phyloP scores from a whole-genome alignment of 2,113 vertebrate species.

The Eurypyga helias region DNA sequence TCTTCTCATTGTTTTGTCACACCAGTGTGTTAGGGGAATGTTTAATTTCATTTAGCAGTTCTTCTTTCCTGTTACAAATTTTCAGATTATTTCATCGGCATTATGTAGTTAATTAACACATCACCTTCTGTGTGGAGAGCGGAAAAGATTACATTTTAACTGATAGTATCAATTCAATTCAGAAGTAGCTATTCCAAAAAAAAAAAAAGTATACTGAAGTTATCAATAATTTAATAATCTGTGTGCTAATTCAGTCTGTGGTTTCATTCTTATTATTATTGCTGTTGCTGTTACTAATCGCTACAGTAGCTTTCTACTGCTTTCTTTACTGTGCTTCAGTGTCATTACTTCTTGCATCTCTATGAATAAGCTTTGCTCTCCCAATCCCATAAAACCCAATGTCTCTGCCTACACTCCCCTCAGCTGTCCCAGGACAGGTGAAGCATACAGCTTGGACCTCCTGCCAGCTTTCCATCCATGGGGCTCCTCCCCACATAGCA shows the following conservation, averaged over 20 bases:
- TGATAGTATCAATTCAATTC: not conserved
- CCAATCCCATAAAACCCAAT: not conserved
- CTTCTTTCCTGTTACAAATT: not conserved
- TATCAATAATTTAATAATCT: not conserved
- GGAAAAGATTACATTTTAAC: not conserved
- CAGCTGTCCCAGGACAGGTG: not conserved
- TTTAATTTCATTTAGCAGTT: not conserved
- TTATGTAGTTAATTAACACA: not conserved
- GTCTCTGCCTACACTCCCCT: not conserved
- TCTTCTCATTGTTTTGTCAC: not conserved
- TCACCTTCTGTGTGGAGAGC: not conserved
- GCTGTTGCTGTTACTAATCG: not conserved
- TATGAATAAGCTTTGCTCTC: not conserved
- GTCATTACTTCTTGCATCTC: not conserved
- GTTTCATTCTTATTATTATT: not conserved
- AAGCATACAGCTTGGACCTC: not conserved
- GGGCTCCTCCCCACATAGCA: fast-evolving
- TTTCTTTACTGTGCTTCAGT: not conserved
- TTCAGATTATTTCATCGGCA: not conserved
- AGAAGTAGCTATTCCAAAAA: not conserved
- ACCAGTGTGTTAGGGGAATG: not conserved
- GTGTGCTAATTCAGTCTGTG: not conserved
- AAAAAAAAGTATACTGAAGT: not conserved
- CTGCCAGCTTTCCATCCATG: not conserved
- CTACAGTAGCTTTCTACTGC: not conserved